Percentiles rank a stretch among this genome's conserved stretches.
Evolutionary conservation across 2,113 vertebrate species (phyloP).

Genomic region (Leuciscus idus): DNA sequence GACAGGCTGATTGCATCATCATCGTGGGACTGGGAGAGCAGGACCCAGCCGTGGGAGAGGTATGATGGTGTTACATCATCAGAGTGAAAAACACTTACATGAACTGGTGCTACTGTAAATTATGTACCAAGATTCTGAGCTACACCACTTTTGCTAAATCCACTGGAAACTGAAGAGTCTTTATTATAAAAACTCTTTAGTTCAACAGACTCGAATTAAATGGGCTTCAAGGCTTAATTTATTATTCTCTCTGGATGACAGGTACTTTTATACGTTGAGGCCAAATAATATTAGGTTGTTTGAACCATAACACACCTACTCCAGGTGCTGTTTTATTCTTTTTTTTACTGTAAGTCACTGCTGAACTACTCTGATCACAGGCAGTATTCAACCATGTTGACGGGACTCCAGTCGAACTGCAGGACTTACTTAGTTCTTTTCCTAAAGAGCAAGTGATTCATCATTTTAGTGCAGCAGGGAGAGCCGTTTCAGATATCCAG

Average conservation of each 20-base stretch:
- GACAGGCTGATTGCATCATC: slow-evolving; percentile 94
- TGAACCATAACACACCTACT: slow-evolving; percentile 5
- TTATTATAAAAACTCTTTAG: background rate
- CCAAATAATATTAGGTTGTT: background rate
- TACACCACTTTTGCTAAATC: background rate
- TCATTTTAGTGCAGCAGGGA: background rate
- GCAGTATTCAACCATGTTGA: slow-evolving; percentile 2
- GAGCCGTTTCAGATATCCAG: background rate
- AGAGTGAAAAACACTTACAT: background rate
- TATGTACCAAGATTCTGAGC: background rate
- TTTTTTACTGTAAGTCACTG: background rate
- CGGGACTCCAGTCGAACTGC: background rate
- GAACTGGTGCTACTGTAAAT: background rate
- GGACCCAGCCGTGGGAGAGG: slow-evolving; percentile 91
- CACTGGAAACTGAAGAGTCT: background rate
- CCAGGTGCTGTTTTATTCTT: background rate
- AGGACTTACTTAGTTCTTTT: background rate
- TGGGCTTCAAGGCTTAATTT: background rate
- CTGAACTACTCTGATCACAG: background rate
- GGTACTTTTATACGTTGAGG: background rate
- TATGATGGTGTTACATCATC: slow-evolving; percentile 57
- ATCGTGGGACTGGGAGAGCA: slow-evolving; percentile 93
- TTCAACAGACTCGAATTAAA: background rate
- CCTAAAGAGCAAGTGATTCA: slow-evolving; percentile 14
- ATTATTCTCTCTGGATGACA: slow-evolving; percentile 6